Conservation (phyloP, 2,888 invertebrate genomes). For the Oscheius onirici region DNA sequence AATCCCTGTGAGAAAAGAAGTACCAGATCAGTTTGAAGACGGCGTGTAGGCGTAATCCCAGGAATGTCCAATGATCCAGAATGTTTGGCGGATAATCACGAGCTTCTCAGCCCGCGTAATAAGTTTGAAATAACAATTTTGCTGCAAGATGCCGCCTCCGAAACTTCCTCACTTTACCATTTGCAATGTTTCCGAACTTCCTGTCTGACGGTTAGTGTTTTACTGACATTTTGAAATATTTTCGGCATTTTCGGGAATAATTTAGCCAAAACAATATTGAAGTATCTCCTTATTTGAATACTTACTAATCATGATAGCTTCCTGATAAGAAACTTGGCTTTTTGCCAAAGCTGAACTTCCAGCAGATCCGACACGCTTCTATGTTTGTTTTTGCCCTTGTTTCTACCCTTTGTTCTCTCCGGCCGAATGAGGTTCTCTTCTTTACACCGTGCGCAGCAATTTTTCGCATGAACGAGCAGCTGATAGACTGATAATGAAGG, state of each 20-base stretch:
- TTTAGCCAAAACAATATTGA: too few species aligned
- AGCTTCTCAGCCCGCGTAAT: too few species aligned
- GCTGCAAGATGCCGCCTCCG: neutral
- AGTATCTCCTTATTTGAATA: too few species aligned
- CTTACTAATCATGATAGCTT: too few species aligned
- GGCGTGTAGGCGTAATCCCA: too few species aligned
- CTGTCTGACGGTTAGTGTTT: too few species aligned
- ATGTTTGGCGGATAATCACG: too few species aligned
- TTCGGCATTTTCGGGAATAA: neutral
- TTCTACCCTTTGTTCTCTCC: conserved; percentile 11
- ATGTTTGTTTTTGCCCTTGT: conserved; percentile 7
- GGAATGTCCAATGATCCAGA: too few species aligned
- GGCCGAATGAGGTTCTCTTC: conserved; percentile 22
- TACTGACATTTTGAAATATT: neutral
- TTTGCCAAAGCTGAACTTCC: neutral
- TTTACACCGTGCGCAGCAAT: conserved; percentile 32
- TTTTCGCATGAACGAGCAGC: conserved; percentile 32
- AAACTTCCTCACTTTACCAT: neutral
- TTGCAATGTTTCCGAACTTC: too few species aligned
- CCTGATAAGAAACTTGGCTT: neutral
- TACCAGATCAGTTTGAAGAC: too few species aligned
- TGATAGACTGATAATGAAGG: conserved; percentile 33
- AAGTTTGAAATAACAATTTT: neutral
- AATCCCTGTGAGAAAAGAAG: too few species aligned
- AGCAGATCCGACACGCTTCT: neutral